phyloP scores from a whole-genome alignment of 92 coral and sea anemone species.

The Pocillopora meandrina region DNA sequence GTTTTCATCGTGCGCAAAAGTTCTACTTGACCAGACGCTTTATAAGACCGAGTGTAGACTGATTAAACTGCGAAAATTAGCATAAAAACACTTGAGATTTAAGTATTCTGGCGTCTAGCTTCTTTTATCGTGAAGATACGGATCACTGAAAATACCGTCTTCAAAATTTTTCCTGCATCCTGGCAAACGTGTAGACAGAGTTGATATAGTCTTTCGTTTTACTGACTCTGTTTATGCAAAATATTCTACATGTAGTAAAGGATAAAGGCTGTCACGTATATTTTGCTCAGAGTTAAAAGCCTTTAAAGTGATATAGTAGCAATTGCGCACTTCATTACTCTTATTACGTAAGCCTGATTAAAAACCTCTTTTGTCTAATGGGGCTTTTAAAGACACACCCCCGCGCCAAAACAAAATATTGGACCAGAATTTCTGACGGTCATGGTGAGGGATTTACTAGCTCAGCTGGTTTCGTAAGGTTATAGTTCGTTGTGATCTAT shows the following conservation, averaged over 20 bases:
- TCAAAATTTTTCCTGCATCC: constrained; percentile 10
- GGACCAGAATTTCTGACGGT: neutral
- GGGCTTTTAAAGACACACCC: neutral
- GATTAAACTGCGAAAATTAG: neutral
- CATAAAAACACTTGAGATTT: constrained; percentile 14
- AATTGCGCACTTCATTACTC: neutral
- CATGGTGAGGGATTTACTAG: neutral
- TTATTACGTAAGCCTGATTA: constrained; percentile 7
- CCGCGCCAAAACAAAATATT: neutral
- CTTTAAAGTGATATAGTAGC: neutral
- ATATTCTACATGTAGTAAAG: neutral
- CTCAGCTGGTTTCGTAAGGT: neutral
- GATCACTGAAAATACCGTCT: constrained; percentile 4
- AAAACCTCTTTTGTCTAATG: neutral
- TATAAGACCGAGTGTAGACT: neutral
- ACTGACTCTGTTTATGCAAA: neutral
- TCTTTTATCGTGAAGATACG: constrained; percentile 16
- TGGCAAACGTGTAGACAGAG: neutral
- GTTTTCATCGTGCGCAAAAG: neutral
- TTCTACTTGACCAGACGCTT: neutral
- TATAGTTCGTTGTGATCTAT: neutral
- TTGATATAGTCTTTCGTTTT: neutral
- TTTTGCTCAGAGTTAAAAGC: neutral
- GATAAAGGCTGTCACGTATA: neutral
- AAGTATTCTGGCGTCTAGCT: constrained; percentile 28